Percentiles rank a stretch among this genome's conserved stretches.
Evolutionary conservation across 2,113 vertebrate species (phyloP).

Genomic region (Phrynosoma platyrhinos): DNA sequence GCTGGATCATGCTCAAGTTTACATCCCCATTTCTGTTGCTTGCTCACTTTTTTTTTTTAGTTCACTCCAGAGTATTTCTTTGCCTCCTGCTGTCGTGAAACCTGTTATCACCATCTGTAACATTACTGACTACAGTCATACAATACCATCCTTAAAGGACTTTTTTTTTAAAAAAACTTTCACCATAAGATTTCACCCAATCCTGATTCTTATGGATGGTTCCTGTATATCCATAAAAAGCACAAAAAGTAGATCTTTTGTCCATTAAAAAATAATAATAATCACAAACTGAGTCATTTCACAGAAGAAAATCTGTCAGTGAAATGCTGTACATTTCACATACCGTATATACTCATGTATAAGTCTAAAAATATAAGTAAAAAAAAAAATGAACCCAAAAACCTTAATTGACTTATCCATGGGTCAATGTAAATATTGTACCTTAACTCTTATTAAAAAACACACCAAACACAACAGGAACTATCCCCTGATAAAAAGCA

Average conservation of each 20-base stretch:
- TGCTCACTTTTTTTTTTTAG: background rate
- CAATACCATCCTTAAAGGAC: background rate
- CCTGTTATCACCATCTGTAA: slow-evolving; percentile 32
- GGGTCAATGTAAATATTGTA: too few relatives aligned
- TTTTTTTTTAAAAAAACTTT: background rate
- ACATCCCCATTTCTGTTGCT: background rate
- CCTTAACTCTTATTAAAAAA: too few relatives aligned
- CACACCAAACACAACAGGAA: too few relatives aligned
- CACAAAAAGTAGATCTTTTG: background rate
- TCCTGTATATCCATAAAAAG: slow-evolving; percentile 5
- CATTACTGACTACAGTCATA: background rate
- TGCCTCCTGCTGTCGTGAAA: slow-evolving; percentile 30
- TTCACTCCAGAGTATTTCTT: slow-evolving; percentile 13
- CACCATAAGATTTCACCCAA: background rate
- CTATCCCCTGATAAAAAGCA: too few relatives aligned
- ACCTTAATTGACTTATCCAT: too few relatives aligned
- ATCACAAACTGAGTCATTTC: background rate
- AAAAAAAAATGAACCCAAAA: too few relatives aligned
- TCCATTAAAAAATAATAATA: background rate
- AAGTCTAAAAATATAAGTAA: too few relatives aligned
- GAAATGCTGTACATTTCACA: background rate
- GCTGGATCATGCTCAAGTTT: background rate
- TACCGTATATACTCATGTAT: too few relatives aligned
- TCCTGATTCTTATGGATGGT: background rate
- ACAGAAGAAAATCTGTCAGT: background rate